Evolutionary conservation across 1,140 invertebrate genomes (phyloP).

Genomic region (Ectropis grisescens): DNA sequence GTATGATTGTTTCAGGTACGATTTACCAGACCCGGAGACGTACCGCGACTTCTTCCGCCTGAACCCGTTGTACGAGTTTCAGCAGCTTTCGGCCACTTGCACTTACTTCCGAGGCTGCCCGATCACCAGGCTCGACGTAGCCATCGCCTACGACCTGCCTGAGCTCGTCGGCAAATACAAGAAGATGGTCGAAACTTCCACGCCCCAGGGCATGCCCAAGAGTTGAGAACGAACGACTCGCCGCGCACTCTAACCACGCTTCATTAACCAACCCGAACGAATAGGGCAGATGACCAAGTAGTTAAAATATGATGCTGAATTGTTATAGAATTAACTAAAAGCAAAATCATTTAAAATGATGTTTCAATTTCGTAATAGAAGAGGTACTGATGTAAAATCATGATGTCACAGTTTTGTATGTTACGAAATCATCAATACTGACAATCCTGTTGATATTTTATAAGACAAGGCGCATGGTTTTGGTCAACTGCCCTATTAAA

Average conservation of each 20-base stretch:
- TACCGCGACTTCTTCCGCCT: conserved; percentile 93
- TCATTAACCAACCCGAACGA: conserved; percentile 14
- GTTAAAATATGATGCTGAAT: too few species aligned
- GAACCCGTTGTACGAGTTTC: conserved; percentile 91
- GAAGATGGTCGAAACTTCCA: conserved; percentile 78
- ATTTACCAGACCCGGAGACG: conserved; percentile 92
- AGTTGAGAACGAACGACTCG: conserved; percentile 59
- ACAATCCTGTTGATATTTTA: too few species aligned
- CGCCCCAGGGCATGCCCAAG: conserved; percentile 69
- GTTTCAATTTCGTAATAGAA: too few species aligned
- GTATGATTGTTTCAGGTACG: conserved; percentile 76
- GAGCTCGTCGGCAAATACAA: conserved; percentile 93
- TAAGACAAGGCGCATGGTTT: too few species aligned
- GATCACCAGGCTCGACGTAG: conserved; percentile 90
- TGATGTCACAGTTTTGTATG: too few species aligned
- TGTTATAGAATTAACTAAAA: too few species aligned
- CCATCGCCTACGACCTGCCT: conserved; percentile 93
- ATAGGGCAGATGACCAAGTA: conserved; percentile 64
- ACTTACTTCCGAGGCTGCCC: conserved; percentile 95
- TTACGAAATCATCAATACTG: too few species aligned
- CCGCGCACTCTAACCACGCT: conserved; percentile 47
- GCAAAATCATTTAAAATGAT: too few species aligned
- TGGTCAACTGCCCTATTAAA: conserved; percentile 46
- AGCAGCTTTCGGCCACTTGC: conserved; percentile 88
- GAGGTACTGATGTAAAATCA: too few species aligned